phyloP scores from a whole-genome alignment of 2,113 vertebrate genomes.

The Tricholaema leucomelas region DNA sequence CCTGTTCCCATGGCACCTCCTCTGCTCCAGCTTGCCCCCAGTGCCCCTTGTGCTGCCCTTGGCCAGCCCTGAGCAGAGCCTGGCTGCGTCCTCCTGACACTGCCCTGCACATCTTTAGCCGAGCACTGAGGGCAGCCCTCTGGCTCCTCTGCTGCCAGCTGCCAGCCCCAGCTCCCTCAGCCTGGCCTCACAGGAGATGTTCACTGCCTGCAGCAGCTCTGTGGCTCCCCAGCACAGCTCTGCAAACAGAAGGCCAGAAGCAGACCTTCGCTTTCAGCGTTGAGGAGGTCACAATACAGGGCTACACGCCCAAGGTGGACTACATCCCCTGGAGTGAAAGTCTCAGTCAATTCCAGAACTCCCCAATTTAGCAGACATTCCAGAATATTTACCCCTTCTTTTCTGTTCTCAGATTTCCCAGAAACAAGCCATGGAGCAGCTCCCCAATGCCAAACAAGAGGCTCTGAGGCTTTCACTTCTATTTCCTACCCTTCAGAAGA shows the following conservation, averaged over 20 bases:
- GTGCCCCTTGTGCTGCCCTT: too few relatives aligned
- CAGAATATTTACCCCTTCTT: background rate
- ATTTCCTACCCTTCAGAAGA: background rate
- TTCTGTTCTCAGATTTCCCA: background rate
- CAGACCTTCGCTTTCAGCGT: background rate
- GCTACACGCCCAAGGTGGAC: background rate
- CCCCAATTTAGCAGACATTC: background rate
- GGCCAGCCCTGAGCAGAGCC: too few relatives aligned
- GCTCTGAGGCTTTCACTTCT: background rate
- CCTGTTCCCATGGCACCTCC: too few relatives aligned
- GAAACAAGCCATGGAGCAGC: background rate
- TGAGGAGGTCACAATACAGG: background rate
- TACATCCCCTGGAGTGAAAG: background rate
- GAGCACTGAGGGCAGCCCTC: too few relatives aligned
- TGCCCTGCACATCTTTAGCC: too few relatives aligned
- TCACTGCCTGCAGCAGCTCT: too few relatives aligned
- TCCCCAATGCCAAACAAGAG: background rate
- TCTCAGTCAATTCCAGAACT: background rate
- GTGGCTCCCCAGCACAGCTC: background rate
- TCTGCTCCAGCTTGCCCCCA: too few relatives aligned
- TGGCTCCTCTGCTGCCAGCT: too few relatives aligned
- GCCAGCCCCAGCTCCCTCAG: too few relatives aligned
- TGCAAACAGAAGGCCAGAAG: background rate
- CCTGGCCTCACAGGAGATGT: too few relatives aligned
- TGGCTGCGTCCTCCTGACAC: too few relatives aligned